Evolutionary conservation across 2,888 invertebrate species (phyloP), one percentile per base, ranked within the genome.

Genomic region (Punctoribates punctum): DNA sequence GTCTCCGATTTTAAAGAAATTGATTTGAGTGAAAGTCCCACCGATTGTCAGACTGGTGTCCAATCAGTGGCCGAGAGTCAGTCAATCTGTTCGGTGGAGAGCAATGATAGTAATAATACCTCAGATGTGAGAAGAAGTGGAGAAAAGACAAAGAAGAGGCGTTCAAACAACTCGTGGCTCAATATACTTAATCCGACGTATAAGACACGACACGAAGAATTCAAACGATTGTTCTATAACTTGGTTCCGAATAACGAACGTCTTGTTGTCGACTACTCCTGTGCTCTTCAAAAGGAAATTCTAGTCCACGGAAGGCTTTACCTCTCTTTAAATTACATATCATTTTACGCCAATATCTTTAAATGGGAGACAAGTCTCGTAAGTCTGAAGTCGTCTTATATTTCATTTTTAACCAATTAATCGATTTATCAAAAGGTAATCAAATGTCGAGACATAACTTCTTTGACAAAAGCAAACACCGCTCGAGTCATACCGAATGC

Each of bases 271-370:
- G 97, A 97, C 87, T 98, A 97, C 86, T 95, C 96, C 20, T 97
- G 97, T 87, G 97, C 97, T 11, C 87, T 96, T 62, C 96, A 97
- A 84, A 92, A 93, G 83, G 96, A 98, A 84, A 96, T 98, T 82
- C 87, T 98, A 78, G 91, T 93, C 11, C 98, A 98, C 84, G 98
- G 98, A 23, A 89, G 97, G 34, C 88, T 98, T 82, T 98, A 96
- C 86, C 91, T 96, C 73, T 94, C 96, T 0, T 94, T 94, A 86
- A 93, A 93, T 85, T 94, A 92, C 87, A 88, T 97, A 78, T 96
- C 96, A 85, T 98, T 98, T 87, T 93, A 97, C 87, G 96, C 97
- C 27, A 97, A 95, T 85, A 96, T 97, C 83, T 95, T 98, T n/a
- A 90, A 93, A 82, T 97, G 96, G 96, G 96, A 96, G 85, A 96